Base-by-base conservation (phyloP, 2,113 vertebrate species). In the Pelusios castaneus region DNA sequence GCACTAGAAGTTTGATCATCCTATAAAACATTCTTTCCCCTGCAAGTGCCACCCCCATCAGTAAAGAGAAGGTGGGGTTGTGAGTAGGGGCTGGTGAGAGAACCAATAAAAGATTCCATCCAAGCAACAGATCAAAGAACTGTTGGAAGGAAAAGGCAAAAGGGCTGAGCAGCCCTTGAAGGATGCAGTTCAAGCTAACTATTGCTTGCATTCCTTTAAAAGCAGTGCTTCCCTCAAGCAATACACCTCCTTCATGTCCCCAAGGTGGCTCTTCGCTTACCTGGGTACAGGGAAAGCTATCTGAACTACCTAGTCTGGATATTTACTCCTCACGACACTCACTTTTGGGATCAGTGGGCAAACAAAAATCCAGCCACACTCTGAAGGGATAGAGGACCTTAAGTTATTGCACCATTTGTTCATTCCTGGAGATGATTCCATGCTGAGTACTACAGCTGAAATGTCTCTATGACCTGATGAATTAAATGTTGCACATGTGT, bases 401-500 rank as follows among this genome's bases (percentile, higher is more conserved):
- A 82, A n/a, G 49, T 87, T 51, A 87, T 52, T 45, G 89, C 43
- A 82, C 56, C 29, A 91, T 60, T 22, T 84, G 84, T 21, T 76
- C 51, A 12, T 70, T 85, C 75, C 89, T 51, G 79, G 86, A 79
- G 83, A 91, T 51, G 54, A 83, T 83, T 95, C 38, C 85, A 88
- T 41, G 11, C 85, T 5, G 10, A 92, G 85, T 60, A 87, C 43
- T 88, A 38, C 63, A 86, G 24, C 16, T 77, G 79, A 86, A 94
- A 94, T 91, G 13, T 16, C 52, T 75, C 75, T 27, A 25, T 17
- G 45, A 78, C 22, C 84, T 84, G 43, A 87, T 3, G 70, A 88
- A 49, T 58, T 73, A 90, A 92, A 38, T 51, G 77, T 55, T 70
- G 34, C 31, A n/a, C 38, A 47, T 24, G 38, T 58, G 87, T 27